A percentile compares a stretch with the other conserved stretches of the same genome.
Conservation (phyloP, 2,797 vertebrate species). For the Halcyon badia region DNA sequence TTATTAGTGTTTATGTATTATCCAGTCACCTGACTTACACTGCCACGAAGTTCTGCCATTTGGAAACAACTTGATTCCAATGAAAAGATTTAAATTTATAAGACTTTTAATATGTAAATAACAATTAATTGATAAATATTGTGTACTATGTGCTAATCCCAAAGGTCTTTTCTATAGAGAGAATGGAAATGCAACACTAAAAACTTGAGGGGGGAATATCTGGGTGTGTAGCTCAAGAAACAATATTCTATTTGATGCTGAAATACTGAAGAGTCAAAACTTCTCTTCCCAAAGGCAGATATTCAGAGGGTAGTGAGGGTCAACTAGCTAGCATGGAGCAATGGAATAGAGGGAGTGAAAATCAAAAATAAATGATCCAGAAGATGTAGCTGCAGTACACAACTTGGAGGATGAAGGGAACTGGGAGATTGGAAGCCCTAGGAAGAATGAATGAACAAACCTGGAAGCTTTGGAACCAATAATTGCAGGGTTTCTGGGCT, state of each 20-base stretch:
- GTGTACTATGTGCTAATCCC: not conserved
- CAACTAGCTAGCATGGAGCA: not conserved
- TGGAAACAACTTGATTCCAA: not conserved
- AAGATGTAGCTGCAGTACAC: not conserved
- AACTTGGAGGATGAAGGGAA: not conserved
- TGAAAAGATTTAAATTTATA: not conserved
- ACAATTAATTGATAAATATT: not conserved
- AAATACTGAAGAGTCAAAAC: not conserved
- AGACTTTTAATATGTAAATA: not conserved
- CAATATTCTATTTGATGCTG: not conserved
- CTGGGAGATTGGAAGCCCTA: not conserved
- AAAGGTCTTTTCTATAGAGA: not conserved
- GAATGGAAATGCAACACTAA: not conserved
- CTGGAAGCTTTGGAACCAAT: too few relatives aligned
- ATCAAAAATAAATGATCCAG: not conserved
- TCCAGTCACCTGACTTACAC: not conserved
- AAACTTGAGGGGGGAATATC: not conserved
- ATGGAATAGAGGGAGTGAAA: not conserved
- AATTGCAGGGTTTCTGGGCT: too few relatives aligned
- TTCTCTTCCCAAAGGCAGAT: not conserved
- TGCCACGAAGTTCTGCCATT: not conserved
- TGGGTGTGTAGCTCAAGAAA: not conserved
- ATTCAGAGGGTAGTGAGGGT: not conserved
- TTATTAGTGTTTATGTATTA: not conserved
- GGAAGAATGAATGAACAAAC: too few relatives aligned